These are phyloP conservation scores for Toxonevra muliebris DNA, from an alignment of 2,888 invertebrate species.

Conservation along the genomic window DNA sequence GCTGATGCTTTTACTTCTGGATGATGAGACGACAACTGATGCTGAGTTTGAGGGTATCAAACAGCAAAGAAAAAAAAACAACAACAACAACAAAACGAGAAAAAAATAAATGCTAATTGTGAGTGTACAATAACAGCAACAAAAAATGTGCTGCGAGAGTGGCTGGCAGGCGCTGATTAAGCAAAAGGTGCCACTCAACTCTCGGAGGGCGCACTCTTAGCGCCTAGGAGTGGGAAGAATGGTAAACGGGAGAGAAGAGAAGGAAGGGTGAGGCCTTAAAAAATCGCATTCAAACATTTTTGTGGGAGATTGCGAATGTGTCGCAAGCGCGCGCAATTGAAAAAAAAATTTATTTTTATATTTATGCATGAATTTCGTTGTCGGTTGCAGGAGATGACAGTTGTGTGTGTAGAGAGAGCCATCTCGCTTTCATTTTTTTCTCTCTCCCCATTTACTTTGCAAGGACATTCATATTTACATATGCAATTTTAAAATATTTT, in stretches of 20 bases:
- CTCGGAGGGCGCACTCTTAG: too few species aligned
- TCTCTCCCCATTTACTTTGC: too few species aligned
- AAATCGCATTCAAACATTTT: not conserved
- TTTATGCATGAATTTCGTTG: not conserved
- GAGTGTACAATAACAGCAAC: not conserved
- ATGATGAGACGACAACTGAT: too few species aligned
- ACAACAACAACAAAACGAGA: not conserved
- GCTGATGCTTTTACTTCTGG: conserved; percentile 1
- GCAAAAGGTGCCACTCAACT: not conserved
- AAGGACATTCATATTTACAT: too few species aligned
- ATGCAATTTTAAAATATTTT: too few species aligned
- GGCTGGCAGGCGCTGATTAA: conserved; percentile 24
- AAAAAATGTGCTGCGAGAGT: too few species aligned
- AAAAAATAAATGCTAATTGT: conserved; percentile 33
- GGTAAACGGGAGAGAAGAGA: conserved; percentile 12
- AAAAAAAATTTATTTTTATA: conserved; percentile 11
- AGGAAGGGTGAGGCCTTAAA: conserved; percentile 13
- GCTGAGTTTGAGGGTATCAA: too few species aligned
- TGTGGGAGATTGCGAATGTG: not conserved
- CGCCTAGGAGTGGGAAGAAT: too few species aligned
- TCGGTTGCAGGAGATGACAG: too few species aligned
- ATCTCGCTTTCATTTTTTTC: too few species aligned
- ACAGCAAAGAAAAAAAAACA: conserved; percentile 9
- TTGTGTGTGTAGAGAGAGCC: too few species aligned
- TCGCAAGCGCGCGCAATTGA: not conserved